Evolutionary conservation across 2,888 invertebrate genomes (phyloP).

Genomic region (Pterostichus madidus): DNA sequence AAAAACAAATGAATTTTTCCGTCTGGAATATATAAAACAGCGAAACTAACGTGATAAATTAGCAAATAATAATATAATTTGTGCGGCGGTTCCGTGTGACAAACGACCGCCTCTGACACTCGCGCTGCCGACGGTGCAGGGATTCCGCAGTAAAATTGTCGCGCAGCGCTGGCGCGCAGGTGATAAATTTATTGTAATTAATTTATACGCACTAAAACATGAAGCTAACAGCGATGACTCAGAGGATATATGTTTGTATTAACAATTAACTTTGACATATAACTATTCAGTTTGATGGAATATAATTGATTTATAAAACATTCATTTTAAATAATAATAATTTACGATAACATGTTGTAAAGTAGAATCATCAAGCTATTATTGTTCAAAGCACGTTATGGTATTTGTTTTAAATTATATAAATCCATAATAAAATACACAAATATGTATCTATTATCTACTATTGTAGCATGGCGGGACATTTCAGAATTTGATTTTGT

Average conservation of each 20-base stretch:
- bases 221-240: conserved; percentile 12
- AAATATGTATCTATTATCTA: background rate
- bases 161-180: conserved; percentile 12
- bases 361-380: conserved; percentile 26
- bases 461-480: too few species aligned
- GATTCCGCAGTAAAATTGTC: background rate
- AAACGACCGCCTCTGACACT: conserved; percentile 54
- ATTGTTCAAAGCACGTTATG: conserved; percentile 12
- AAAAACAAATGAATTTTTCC: conserved; percentile 56
- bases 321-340: conserved; percentile 39
- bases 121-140: background rate
- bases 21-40: conserved; percentile 43
- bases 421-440: conserved; percentile 15
- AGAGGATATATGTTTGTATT: conserved; percentile 45
- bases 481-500: too few species aligned
- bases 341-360: conserved; percentile 17
- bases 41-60: conserved; percentile 58
- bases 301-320: conserved; percentile 50
- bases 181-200: conserved; percentile 47
- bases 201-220: conserved; percentile 44
- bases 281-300: conserved; percentile 30
- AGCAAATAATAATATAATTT: conserved; percentile 64
- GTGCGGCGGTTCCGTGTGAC: conserved; percentile 49
- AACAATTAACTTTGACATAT: conserved; percentile 52
- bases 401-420: conserved; percentile 33